Evolutionary conservation across 2,888 invertebrate genomes (phyloP), one percentile per base, ranked within the genome.

Genomic region (Calephelis perditalis): DNA sequence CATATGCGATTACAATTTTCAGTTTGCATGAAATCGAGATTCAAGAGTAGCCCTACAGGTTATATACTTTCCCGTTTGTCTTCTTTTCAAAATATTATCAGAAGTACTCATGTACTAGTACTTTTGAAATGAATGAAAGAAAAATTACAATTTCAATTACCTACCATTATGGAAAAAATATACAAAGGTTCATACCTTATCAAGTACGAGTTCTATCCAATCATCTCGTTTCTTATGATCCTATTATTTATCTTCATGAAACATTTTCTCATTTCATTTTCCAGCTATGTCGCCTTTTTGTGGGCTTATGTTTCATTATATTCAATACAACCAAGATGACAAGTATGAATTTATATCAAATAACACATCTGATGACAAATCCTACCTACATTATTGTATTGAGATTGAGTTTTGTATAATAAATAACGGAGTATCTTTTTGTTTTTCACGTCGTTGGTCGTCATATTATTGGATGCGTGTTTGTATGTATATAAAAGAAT

Each of bases 231-330:
- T 65, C 62, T 57, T 60, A 61, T 62, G 62, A 62, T 62, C 63
- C 63, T 63, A 63, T 68, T 64, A 67, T 68, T 64, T 65, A 67
- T 68, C 63, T 64, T 67, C 59, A 60, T 68, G 63, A 68, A 68
- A 68, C 64, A 66, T 67, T 66, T 69, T 63, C 62, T 60, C 61
- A 62, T 65, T 66, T 60, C 58, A 63, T 68, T 62, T 68, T 62
- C 60, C 47, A 52, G 37, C 45, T 61, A 55, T 61, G 62, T 63
- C 67, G 66, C 57, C 62, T 67, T 65, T 63, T 61, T 64, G 49
- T 54, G 52, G 37, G 56, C 56, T 57, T 62, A 62, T 64, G 60
- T 64, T 60, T 62, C 57, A 62, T 60, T 58, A 64, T 62, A 58
- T 64, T 59, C 60, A 58, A 58, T 64, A 58, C 56, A 40, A 9